phyloP scores from a whole-genome alignment of 2,113 vertebrate genomes.

The Speoplatyrhinus poulsoni region DNA sequence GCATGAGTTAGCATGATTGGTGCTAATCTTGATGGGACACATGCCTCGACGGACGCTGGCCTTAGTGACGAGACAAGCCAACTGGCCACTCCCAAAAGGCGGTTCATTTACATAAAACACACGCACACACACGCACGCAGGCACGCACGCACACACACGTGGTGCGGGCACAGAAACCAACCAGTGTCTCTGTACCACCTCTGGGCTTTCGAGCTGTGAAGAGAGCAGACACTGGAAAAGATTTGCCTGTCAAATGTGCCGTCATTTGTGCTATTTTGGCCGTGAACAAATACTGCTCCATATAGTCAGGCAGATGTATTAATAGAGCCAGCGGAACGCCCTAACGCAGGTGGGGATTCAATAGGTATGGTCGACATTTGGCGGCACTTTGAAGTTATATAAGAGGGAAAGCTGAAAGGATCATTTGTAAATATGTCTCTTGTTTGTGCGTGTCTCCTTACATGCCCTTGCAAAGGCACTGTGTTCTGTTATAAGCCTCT shows the following conservation, averaged over 20 bases:
- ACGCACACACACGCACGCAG: not conserved
- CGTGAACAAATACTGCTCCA: constrained; percentile 50
- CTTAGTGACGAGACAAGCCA: constrained; percentile 21
- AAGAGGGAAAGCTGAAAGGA: constrained; percentile 39
- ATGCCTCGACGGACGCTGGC: constrained; percentile 18
- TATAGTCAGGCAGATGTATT: constrained; percentile 62
- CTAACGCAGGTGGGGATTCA: constrained; percentile 60
- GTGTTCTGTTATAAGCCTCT: not conserved
- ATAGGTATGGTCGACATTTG: constrained; percentile 57
- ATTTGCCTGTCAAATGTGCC: constrained; percentile 14
- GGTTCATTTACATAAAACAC: constrained; percentile 9
- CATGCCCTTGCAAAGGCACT: constrained; percentile 34
- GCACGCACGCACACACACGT: not conserved
- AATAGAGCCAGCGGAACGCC: constrained; percentile 43
- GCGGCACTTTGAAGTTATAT: constrained; percentile 44
- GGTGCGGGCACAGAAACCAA: not conserved
- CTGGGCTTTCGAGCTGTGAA: constrained; percentile 19
- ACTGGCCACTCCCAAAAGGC: constrained; percentile 21
- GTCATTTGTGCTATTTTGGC: constrained; percentile 52
- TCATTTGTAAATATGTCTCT: constrained; percentile 11
- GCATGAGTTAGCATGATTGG: too few species aligned
- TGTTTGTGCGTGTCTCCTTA: constrained; percentile 16
- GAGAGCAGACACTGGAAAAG: constrained; percentile 40
- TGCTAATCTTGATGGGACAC: not conserved
- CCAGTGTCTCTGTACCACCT: constrained; percentile 34